A percentile compares a stretch with the other conserved stretches of the same genome.
Evolutionary conservation across 2,113 vertebrate genomes (phyloP).

Genomic region (Dascyllus trimaculatus): DNA sequence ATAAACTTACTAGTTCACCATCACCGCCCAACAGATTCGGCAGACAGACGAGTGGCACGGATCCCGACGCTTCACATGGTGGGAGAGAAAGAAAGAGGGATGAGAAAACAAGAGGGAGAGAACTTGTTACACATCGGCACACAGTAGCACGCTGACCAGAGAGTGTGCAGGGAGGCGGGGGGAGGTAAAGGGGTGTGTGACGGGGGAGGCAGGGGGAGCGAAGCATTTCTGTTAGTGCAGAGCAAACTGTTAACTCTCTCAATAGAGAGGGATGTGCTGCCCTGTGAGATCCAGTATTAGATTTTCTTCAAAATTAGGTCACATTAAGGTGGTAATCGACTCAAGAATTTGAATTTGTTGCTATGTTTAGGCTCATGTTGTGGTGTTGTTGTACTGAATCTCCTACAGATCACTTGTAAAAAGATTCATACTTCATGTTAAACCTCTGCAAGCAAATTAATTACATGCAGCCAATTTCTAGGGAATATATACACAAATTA

Average conservation of each 20-base stretch:
- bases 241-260: constrained; percentile 74
- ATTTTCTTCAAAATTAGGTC: constrained; percentile 13
- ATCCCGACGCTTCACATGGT: constrained; percentile 59
- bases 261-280: constrained; percentile 47
- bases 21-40: constrained; percentile 57
- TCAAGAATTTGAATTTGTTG: constrained; percentile 8
- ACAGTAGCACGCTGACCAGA: constrained; percentile 67
- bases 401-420: not conserved
- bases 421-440: not conserved
- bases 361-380: not conserved
- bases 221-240: constrained; percentile 72
- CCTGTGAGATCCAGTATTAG: constrained; percentile 24
- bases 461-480: too few species aligned
- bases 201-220: constrained; percentile 13
- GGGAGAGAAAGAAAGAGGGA: constrained; percentile 21
- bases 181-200: constrained; percentile 31
- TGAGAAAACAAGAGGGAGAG: constrained; percentile 45
- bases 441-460: too few species aligned
- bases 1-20: constrained; percentile 61
- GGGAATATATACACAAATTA: too few species aligned
- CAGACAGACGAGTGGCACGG: constrained; percentile 37
- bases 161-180: constrained; percentile 57
- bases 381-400: not conserved
- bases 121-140: constrained; percentile 70
- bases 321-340: not conserved